Base-by-base conservation (phyloP, 2,113 vertebrate genomes). In the Leucoraja erinaceus region DNA sequence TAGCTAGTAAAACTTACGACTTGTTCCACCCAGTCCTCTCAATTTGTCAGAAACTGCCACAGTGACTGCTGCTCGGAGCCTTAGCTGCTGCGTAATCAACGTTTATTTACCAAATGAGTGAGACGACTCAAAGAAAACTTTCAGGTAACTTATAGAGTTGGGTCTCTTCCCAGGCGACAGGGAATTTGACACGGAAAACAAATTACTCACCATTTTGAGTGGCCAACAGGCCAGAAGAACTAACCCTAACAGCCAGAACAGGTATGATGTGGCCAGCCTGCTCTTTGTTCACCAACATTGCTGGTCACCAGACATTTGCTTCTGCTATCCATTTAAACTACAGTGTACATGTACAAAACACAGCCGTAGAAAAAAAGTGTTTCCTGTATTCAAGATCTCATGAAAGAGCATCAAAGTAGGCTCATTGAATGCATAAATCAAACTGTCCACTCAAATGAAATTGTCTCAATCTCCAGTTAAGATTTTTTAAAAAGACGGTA, bases 301-400 rank as follows among this genome's bases (percentile, higher is more conserved):
- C 81, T 59, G 59, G 56, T 54, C 83, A 31, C 59, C 59, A 18
- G 83, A 88, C 63, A n/a, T 88, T 88, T 88, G 61, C 56, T 86
- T 86, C 83, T 88, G 83, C 59, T 88, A 88, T n/a, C 28, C 83
- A 88, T 61, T 88, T 88, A 88, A 88, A 88, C 83, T 88, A 88
- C 83, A 22, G 28, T 88, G 59, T 63, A 88, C 83, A 88, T 63
- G n/a, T 88, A 88, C 83, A 88, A 88, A 88, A 63, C 47, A 59
- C 59, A 63, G 59, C 83, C 38, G 83, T 88, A 88, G 59, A 88
- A 88, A 84, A 83, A 18, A 88, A 88, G 61, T 22, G 81, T 88
- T 88, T 88, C 83, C 83, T 88, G 83, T 88, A 63, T 88, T 63
- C 59, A 88, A 88, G 83, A 88, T 63, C 83, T 88, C 61, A n/a